These are phyloP conservation scores for Callaeas wilsoni DNA, from an alignment of 2,113 vertebrate species.

Conservation along the genomic window DNA sequence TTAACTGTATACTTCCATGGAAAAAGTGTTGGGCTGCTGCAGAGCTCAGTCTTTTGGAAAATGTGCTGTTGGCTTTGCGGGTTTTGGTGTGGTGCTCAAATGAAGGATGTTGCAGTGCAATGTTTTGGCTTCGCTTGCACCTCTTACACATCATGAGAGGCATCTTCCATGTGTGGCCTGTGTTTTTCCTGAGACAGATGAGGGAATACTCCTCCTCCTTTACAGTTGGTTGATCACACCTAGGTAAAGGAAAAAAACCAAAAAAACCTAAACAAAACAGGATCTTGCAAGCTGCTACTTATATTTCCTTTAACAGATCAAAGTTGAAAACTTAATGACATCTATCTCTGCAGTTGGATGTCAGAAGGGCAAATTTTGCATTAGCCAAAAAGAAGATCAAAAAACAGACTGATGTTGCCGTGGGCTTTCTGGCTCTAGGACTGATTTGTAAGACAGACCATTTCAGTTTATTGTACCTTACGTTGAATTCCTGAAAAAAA, in stretches of 20 bases:
- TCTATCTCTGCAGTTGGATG: slow-evolving; percentile 20
- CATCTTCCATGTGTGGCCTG: background rate
- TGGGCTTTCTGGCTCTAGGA: slow-evolving; percentile 31
- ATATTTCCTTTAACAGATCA: slow-evolving; percentile 20
- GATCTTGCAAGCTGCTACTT: slow-evolving; percentile 11
- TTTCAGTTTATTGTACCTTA: background rate
- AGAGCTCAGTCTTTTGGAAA: background rate
- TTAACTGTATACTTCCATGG: background rate
- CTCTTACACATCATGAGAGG: background rate
- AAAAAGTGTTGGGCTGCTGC: background rate
- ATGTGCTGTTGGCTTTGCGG: background rate
- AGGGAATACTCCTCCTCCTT: background rate
- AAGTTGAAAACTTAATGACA: slow-evolving; percentile 33
- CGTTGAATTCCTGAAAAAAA: background rate
- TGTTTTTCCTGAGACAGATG: background rate
- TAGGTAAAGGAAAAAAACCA: background rate
- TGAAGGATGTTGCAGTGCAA: background rate
- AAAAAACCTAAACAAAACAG: background rate
- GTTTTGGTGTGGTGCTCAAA: background rate
- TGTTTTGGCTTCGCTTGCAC: background rate
- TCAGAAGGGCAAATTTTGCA: slow-evolving; percentile 17
- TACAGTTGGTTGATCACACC: background rate
- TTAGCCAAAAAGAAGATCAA: slow-evolving; percentile 5
- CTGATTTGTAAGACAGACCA: background rate
- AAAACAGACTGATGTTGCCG: background rate